Percentiles rank a stretch among this genome's conserved stretches.
phyloP scores from a whole-genome alignment of 2,113 vertebrate species.

The Dascyllus trimaculatus region DNA sequence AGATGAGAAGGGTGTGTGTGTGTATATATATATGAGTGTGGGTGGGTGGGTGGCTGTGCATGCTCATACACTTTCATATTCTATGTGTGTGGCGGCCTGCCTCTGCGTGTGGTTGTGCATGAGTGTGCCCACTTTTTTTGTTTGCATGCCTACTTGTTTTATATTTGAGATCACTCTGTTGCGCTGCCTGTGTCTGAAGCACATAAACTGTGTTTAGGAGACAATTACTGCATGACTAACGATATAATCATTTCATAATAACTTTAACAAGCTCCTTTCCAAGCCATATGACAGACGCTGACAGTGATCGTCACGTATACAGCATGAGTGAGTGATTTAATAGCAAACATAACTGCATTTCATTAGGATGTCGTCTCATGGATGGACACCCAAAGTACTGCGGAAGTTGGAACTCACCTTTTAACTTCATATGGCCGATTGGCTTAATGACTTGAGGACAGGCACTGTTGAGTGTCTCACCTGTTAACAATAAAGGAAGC shows the following conservation, averaged over 20 bases:
- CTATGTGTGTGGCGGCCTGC: slow-evolving; percentile 18
- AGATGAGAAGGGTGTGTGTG: slow-evolving; percentile 69
- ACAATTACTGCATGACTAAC: slow-evolving; percentile 65
- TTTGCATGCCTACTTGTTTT: slow-evolving; percentile 39
- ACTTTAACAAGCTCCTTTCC: slow-evolving; percentile 61
- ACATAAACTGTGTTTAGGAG: slow-evolving; percentile 62
- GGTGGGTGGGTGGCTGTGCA: slow-evolving; percentile 12
- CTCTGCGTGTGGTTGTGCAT: neutral
- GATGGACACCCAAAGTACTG: slow-evolving; percentile 34
- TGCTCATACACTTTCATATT: slow-evolving; percentile 14
- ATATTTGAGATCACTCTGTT: slow-evolving; percentile 38
- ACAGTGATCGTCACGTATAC: slow-evolving; percentile 52
- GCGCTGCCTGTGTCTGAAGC: slow-evolving; percentile 33
- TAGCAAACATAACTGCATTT: slow-evolving; percentile 53
- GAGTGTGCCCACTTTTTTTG: slow-evolving; percentile 13
- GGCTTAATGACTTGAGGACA: slow-evolving; percentile 33
- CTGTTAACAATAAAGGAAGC: slow-evolving; percentile 24
- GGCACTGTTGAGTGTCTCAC: slow-evolving; percentile 22
- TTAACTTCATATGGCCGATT: slow-evolving; percentile 38
- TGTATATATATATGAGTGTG: slow-evolving; percentile 22
- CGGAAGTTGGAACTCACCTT: slow-evolving; percentile 29
- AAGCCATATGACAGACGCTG: slow-evolving; percentile 59
- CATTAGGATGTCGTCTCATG: slow-evolving; percentile 4
- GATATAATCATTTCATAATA: slow-evolving; percentile 60
- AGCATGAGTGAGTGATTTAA: slow-evolving; percentile 37